Percentiles rank a stretch among this genome's conserved stretches.
Conservation (phyloP, 2,113 vertebrate genomes). For the Candoia aspera region DNA sequence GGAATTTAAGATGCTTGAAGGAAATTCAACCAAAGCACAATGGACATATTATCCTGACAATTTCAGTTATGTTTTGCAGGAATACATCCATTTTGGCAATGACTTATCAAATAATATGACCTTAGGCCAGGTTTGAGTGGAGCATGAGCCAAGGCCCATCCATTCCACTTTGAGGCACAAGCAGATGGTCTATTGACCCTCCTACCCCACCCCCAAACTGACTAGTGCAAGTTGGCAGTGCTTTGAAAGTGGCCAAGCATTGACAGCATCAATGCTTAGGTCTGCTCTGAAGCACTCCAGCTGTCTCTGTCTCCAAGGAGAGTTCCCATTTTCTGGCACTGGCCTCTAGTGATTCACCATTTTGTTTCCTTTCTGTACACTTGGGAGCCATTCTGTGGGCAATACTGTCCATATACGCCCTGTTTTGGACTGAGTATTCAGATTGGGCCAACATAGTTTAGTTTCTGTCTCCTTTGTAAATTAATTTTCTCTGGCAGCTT, state of each 20-base stretch:
- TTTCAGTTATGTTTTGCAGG: neutral
- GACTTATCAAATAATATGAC: neutral
- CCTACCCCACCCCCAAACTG: neutral
- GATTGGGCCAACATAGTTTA: neutral
- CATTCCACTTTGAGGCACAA: neutral
- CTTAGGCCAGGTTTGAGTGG: neutral
- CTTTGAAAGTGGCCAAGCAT: neutral
- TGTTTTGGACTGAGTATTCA: neutral
- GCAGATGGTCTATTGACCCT: neutral
- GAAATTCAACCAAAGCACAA: neutral
- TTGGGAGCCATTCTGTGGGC: neutral
- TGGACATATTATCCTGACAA: neutral
- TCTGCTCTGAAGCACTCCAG: neutral
- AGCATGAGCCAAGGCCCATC: neutral
- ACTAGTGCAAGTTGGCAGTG: neutral
- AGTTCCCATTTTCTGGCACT: neutral
- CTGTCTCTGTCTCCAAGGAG: neutral
- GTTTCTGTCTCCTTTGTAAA: neutral
- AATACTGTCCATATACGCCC: neutral
- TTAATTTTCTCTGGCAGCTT: neutral
- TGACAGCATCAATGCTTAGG: neutral
- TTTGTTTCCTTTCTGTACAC: neutral
- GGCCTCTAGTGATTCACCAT: neutral
- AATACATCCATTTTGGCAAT: neutral
- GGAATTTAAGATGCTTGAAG: neutral